phyloP scores from a whole-genome alignment of 2,888 invertebrate species.

The Melikaiella ostensackeni region DNA sequence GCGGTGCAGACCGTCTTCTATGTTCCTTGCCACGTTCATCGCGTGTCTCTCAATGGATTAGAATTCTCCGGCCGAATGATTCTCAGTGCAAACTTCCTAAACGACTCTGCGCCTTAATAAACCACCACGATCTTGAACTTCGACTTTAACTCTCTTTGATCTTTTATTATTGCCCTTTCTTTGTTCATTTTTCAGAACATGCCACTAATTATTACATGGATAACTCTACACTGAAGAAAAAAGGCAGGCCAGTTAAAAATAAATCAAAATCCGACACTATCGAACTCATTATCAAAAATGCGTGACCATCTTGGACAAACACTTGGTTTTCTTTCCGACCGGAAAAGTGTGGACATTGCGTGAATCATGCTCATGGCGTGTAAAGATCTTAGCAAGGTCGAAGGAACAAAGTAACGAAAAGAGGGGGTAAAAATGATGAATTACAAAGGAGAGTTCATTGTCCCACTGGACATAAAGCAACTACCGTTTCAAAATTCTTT shows the following conservation, averaged over 20 bases:
- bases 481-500: background rate
- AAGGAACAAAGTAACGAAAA: background rate
- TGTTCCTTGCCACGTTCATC: conserved; percentile 16
- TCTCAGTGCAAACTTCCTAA: background rate
- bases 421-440: background rate
- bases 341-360: background rate
- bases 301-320: background rate
- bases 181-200: background rate
- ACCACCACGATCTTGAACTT: conserved; percentile 22
- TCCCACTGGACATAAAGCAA: background rate
- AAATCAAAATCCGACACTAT: background rate
- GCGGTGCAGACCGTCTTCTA: conserved; percentile 8
- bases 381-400: background rate
- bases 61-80: conserved; percentile 22
- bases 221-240: background rate
- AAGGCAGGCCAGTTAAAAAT: background rate
- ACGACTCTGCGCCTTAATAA: background rate
- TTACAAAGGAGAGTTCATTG: background rate
- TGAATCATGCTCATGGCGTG: background rate
- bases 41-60: conserved; percentile 32
- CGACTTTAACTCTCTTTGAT: background rate
- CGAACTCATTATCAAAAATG: background rate
- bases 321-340: background rate
- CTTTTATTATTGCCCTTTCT: background rate
- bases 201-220: background rate